These are phyloP conservation scores for Caenorhabditis auriculariae DNA, from an alignment of 2,888 invertebrate species.

Conservation along the genomic window DNA sequence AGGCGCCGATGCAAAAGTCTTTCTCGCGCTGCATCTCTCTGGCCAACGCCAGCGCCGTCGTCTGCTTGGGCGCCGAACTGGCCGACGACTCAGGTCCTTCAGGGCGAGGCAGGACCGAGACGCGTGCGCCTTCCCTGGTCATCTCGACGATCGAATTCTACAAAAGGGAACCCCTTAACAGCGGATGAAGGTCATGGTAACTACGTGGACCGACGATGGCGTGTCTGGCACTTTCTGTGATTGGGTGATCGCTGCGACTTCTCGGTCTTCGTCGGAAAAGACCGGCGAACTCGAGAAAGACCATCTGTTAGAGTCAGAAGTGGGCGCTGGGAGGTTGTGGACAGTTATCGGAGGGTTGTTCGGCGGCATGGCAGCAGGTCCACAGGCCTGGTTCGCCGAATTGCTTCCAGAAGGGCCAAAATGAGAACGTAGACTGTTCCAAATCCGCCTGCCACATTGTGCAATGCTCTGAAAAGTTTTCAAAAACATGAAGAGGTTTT, in stretches of 20 bases:
- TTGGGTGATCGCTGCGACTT: slow-evolving; percentile 2
- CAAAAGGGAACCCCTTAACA: too few species aligned
- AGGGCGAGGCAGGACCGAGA: slow-evolving; percentile 20
- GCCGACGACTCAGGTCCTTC: slow-evolving; percentile 9
- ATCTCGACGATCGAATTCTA: slow-evolving; percentile 45
- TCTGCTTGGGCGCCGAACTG: slow-evolving; percentile 12
- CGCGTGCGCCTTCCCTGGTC: slow-evolving; percentile 41
- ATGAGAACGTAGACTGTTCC: slow-evolving; percentile 42
- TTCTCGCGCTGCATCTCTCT: slow-evolving; percentile 21
- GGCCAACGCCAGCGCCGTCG: slow-evolving; percentile 10
- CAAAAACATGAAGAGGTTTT: too few species aligned
- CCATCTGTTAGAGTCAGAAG: too few species aligned
- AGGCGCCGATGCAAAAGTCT: slow-evolving; percentile 19
- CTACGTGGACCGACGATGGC: neutral
- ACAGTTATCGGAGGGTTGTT: neutral
- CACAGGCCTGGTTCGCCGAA: slow-evolving; percentile 19
- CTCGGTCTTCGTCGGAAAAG: slow-evolving; percentile 3
- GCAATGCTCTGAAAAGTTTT: slow-evolving; percentile 19
- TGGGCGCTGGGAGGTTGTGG: neutral
- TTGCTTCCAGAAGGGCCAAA: slow-evolving; percentile 55
- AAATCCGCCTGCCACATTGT: slow-evolving; percentile 24
- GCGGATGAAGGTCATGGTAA: slow-evolving; percentile 12
- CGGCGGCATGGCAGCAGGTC: neutral
- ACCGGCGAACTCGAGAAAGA: neutral
- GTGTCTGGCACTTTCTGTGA: too few species aligned